phyloP scores from a whole-genome alignment of 2,888 invertebrate species.

The Aphodius sticticus region DNA sequence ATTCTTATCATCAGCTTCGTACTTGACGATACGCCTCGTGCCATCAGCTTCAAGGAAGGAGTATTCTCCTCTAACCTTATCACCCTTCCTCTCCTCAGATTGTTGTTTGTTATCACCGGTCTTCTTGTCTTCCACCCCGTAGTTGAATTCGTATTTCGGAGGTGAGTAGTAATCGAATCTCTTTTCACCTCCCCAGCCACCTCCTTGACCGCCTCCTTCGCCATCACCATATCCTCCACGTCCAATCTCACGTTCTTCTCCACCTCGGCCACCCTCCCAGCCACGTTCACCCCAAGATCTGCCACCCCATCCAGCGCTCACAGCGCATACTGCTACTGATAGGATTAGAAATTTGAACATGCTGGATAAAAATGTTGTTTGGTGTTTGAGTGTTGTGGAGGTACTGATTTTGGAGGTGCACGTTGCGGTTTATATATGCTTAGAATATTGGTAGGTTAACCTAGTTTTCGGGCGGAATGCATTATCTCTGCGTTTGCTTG shows the following conservation, averaged over 20 bases:
- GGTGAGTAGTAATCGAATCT: conserved; percentile 37
- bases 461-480: not conserved
- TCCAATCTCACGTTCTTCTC: not conserved
- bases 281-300: not conserved
- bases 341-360: not conserved
- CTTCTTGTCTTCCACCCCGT: conserved; percentile 50
- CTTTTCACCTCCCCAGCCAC: not conserved
- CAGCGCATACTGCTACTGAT: not conserved
- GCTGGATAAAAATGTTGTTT: not conserved
- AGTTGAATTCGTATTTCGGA: conserved; percentile 49
- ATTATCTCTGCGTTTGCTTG: not conserved
- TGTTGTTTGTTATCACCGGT: conserved; percentile 51
- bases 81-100: conserved; percentile 48
- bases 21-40: conserved; percentile 49
- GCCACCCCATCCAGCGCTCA: not conserved
- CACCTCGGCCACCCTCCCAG: conserved; percentile 12
- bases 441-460: not conserved
- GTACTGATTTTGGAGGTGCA: not conserved
- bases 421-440: not conserved
- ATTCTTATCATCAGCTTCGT: conserved; percentile 44
- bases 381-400: not conserved
- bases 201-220: conserved; percentile 1
- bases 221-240: conserved; percentile 7
- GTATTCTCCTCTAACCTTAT: conserved; percentile 48
- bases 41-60: conserved; percentile 52